Base-by-base conservation (phyloP, 2,888 invertebrate species). In the Aphidoletes aphidimyza region DNA sequence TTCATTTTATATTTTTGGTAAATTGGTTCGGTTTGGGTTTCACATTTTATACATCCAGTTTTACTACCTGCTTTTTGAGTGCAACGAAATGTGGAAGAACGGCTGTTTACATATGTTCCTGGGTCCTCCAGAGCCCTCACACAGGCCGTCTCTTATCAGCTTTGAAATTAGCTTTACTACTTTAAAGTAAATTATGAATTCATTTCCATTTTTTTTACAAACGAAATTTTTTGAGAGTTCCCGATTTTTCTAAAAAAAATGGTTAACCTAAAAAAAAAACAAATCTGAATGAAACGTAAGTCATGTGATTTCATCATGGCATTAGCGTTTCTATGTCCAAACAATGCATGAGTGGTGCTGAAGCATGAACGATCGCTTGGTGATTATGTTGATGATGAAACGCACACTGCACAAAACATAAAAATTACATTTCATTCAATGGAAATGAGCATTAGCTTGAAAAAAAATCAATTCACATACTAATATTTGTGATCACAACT, bases 1-100 rank as follows among this genome's bases (percentile, higher is more conserved):
- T n/a, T n/a, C n/a, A n/a, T n/a, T n/a, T n/a, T n/a, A n/a, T n/a
- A n/a, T n/a, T n/a, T n/a, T n/a, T n/a, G n/a, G n/a, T n/a, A 11
- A 14, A 14, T 30, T 11, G 47, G 1, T 69, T 30, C 22, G 54
- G 34, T n/a, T n/a, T n/a, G n/a, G n/a, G n/a, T n/a, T n/a, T n/a
- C n/a, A n/a, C n/a, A n/a, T n/a, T n/a, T n/a, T n/a, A n/a, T n/a
- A n/a, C 34, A 34, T 30, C 30, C 30, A 30, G 34, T 69, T 69
- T 69, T 69, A 22, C 69, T 69, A 69, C 69, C 69, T 69, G 69
- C 69, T 26, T 69, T 69, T 26, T 14, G 69, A n/a, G 9, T 54
- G 30, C 5, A 30, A 69, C n/a, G 54, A 69, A 69, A 30, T 30
- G 69, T 69, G 34, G 30, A 30, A 69, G 69, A 69, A 34, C n/a